phyloP scores from a whole-genome alignment of 2,888 invertebrate genomes.

The Malachius bipustulatus region DNA sequence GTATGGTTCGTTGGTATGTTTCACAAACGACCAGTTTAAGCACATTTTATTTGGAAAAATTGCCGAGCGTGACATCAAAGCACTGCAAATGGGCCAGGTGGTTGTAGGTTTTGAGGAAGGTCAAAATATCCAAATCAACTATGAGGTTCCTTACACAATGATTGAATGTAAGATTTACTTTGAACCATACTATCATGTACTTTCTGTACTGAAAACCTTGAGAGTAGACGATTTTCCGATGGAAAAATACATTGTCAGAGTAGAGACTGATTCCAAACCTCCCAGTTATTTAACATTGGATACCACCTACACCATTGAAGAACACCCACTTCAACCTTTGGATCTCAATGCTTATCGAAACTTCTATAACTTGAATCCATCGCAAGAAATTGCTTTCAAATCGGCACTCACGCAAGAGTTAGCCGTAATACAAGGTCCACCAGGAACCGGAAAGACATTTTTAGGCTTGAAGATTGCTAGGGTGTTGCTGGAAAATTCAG shows the following conservation, averaged over 20 bases:
- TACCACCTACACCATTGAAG: slow-evolving; percentile 16
- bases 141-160: slow-evolving; percentile 42
- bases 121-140: background rate
- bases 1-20: slow-evolving; percentile 60
- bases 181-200: slow-evolving; percentile 67
- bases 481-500: slow-evolving; percentile 48
- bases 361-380: slow-evolving; percentile 43
- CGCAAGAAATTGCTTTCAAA: slow-evolving; percentile 55
- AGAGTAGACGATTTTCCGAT: slow-evolving; percentile 50
- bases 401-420: slow-evolving; percentile 60
- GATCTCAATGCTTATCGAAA: slow-evolving; percentile 2
- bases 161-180: slow-evolving; percentile 70
- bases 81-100: slow-evolving; percentile 43
- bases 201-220: slow-evolving; percentile 53
- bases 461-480: slow-evolving; percentile 64
- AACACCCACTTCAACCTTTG: slow-evolving; percentile 12
- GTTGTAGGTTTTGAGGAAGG: slow-evolving; percentile 38
- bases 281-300: slow-evolving; percentile 34
- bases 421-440: slow-evolving; percentile 74
- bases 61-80: slow-evolving; percentile 41
- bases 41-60: slow-evolving; percentile 60
- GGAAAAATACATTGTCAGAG: slow-evolving; percentile 53
- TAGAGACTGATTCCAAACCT: slow-evolving; percentile 26
- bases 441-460: slow-evolving; percentile 79
- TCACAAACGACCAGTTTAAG: slow-evolving; percentile 57